Conservation (phyloP, 1,140 invertebrate species). For the Cotesia chilonis region DNA sequence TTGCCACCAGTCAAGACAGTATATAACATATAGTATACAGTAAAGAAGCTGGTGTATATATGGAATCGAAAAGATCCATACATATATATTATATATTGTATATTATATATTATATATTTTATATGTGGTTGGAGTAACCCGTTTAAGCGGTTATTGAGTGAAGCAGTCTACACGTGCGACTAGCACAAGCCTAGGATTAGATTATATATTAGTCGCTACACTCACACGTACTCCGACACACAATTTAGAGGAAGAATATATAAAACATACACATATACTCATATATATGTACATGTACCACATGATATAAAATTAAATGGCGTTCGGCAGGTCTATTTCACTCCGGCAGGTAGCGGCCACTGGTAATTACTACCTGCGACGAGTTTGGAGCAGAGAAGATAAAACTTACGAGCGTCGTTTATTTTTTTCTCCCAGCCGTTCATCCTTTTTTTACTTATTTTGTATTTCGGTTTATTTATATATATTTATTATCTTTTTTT, state of each 20-base stretch:
- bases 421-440: slow-evolving; percentile 21
- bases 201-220: slow-evolving; percentile 16
- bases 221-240: slow-evolving; percentile 22
- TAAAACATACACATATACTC: neutral
- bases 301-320: slow-evolving; percentile 63
- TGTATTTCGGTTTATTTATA: slow-evolving; percentile 28
- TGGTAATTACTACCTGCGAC: slow-evolving; percentile 63
- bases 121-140: too few relatives aligned
- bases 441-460: slow-evolving; percentile 29
- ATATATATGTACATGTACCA: slow-evolving; percentile 14
- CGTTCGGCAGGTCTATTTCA: slow-evolving; percentile 60
- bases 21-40: slow-evolving; percentile 9
- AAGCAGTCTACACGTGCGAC: slow-evolving; percentile 16
- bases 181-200: slow-evolving; percentile 2
- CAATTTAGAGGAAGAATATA: slow-evolving; percentile 5
- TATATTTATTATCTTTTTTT: slow-evolving; percentile 9
- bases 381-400: slow-evolving; percentile 50
- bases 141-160: too few relatives aligned
- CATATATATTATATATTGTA: too few relatives aligned
- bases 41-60: slow-evolving; percentile 38
- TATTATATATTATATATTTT: too few relatives aligned
- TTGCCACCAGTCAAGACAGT: slow-evolving; percentile 45
- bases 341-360: slow-evolving; percentile 64
- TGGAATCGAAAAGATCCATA: slow-evolving; percentile 39
- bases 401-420: slow-evolving; percentile 41